phyloP scores from a whole-genome alignment of 2,113 vertebrate genomes.

The Hydrochoerus hydrochaeris region DNA sequence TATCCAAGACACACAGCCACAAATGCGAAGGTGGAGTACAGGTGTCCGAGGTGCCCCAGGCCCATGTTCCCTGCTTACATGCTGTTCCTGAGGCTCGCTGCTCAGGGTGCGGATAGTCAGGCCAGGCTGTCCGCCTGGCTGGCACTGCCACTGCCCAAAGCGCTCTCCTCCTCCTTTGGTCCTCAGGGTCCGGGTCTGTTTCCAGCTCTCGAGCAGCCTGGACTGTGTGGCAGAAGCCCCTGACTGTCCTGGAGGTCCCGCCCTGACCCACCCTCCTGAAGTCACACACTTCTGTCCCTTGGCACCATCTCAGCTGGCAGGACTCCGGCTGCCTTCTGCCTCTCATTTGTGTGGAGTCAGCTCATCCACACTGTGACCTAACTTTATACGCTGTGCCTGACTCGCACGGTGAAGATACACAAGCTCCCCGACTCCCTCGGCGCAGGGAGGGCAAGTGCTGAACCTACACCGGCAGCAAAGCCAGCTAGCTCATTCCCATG shows the following conservation, averaged over 20 bases:
- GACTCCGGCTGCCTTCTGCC: neutral
- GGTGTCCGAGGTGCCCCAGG: neutral
- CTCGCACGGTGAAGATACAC: accelerated
- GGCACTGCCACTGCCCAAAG: accelerated
- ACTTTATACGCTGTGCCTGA: accelerated
- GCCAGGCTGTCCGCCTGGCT: neutral
- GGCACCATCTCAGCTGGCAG: neutral
- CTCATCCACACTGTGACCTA: neutral
- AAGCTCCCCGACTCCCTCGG: too few relatives aligned
- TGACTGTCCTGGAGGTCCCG: neutral
- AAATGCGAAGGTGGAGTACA: accelerated
- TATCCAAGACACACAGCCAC: neutral
- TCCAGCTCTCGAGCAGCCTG: neutral
- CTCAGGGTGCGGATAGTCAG: neutral
- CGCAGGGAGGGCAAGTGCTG: neutral
- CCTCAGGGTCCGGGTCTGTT: accelerated
- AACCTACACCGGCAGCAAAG: accelerated
- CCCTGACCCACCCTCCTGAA: accelerated
- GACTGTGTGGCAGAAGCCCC: neutral
- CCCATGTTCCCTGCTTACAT: neutral
- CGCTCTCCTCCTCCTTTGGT: neutral
- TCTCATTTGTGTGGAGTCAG: neutral
- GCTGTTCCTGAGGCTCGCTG: neutral
- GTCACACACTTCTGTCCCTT: neutral
- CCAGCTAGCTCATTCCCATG: too few relatives aligned